Evolutionary conservation across 2,113 vertebrate genomes (phyloP).

Genomic region (Elachura formosa): DNA sequence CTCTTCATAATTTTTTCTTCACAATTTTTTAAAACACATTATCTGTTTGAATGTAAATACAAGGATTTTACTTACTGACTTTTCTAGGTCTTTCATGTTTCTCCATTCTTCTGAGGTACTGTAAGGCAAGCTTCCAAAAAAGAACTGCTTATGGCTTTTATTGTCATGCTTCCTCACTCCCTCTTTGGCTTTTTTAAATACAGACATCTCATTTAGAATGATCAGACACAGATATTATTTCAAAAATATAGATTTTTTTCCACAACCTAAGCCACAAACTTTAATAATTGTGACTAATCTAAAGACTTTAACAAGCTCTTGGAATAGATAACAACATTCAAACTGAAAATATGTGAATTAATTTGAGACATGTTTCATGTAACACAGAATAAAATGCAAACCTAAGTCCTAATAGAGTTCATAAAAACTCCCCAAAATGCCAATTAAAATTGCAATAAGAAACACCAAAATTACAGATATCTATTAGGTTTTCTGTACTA

Average conservation of each 20-base stretch:
- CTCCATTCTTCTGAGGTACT: neutral
- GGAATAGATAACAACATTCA: neutral
- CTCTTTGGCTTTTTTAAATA: neutral
- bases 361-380: neutral
- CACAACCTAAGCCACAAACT: neutral
- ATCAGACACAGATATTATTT: neutral
- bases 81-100: neutral
- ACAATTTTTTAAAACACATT: neutral
- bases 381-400: neutral
- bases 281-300: neutral
- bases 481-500: neutral
- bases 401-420: neutral
- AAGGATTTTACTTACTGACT: neutral
- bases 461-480: neutral
- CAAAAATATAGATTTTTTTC: neutral
- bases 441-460: neutral
- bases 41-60: neutral
- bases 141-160: neutral
- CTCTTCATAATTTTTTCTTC: neutral
- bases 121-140: neutral
- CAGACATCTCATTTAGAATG: neutral
- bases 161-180: neutral
- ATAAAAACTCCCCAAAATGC: neutral
- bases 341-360: neutral
- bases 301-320: neutral